These are phyloP conservation scores for Onychorhynchus coronatus DNA, from an alignment of 2,113 vertebrate genomes.

Conservation along the genomic window DNA sequence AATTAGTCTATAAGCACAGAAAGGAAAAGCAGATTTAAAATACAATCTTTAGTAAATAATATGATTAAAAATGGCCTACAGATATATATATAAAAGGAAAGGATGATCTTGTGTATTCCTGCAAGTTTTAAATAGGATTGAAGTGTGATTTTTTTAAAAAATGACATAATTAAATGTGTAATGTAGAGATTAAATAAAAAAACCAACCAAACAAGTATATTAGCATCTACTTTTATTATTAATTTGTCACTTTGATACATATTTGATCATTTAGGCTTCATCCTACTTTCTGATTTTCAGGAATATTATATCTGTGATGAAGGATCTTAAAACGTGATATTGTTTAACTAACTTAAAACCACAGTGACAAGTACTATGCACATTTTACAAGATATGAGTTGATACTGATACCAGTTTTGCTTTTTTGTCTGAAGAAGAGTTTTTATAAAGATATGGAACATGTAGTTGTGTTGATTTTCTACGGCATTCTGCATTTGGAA, in stretches of 20 bases:
- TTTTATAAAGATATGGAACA: background rate
- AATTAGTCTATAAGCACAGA: background rate
- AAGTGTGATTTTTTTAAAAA: background rate
- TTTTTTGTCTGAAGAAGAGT: background rate
- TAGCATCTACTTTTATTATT: background rate
- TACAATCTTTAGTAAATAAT: background rate
- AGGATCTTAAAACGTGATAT: background rate
- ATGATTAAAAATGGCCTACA: background rate
- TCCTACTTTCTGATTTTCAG: background rate
- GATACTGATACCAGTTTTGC: rapidly evolving
- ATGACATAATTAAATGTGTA: background rate
- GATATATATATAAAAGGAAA: background rate
- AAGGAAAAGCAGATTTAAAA: background rate
- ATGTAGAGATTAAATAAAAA: background rate
- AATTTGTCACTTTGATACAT: background rate
- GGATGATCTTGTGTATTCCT: background rate
- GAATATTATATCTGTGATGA: background rate
- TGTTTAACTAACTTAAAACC: background rate
- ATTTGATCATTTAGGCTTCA: background rate
- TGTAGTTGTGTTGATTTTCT: background rate
- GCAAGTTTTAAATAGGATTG: background rate
- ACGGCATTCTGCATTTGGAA: background rate
- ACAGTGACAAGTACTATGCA: background rate
- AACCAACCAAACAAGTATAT: background rate
- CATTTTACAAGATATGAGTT: background rate